Percentiles rank a stretch among this genome's conserved stretches.
Evolutionary conservation across 2,113 vertebrate genomes (phyloP).

Genomic region (Grallaria varia): DNA sequence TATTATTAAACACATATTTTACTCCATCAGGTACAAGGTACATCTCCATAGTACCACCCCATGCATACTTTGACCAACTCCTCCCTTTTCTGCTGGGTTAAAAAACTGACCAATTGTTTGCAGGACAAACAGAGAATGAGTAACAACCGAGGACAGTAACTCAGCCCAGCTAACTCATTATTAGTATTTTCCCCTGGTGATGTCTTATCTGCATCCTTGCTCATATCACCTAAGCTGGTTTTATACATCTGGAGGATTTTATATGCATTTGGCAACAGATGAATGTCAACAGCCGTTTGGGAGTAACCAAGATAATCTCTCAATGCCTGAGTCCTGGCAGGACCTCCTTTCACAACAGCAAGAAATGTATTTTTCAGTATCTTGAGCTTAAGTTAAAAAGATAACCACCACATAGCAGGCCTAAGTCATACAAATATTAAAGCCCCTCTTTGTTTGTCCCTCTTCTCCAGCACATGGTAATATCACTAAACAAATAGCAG

Average conservation of each 20-base stretch:
- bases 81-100: background rate
- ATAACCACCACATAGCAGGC: conserved; percentile 37
- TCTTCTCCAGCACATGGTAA: conserved; percentile 47
- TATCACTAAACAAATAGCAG: conserved; percentile 71
- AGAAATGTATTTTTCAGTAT: background rate
- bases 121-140: background rate
- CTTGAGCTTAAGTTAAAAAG: background rate
- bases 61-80: background rate
- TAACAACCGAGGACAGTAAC: background rate
- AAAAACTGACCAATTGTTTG: background rate
- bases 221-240: background rate
- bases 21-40: background rate
- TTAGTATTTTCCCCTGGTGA: background rate
- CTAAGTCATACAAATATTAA: conserved; percentile 59
- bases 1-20: background rate
- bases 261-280: background rate
- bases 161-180: background rate
- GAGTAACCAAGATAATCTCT: background rate
- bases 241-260: background rate
- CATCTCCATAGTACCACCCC: background rate
- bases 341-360: background rate
- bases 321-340: background rate
- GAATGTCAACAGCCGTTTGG: background rate
- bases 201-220: background rate
- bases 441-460: conserved; percentile 46